Evolutionary conservation across 2,888 invertebrate genomes (phyloP), one percentile per base, ranked within the genome.

Genomic region (Chirona hameri): DNA sequence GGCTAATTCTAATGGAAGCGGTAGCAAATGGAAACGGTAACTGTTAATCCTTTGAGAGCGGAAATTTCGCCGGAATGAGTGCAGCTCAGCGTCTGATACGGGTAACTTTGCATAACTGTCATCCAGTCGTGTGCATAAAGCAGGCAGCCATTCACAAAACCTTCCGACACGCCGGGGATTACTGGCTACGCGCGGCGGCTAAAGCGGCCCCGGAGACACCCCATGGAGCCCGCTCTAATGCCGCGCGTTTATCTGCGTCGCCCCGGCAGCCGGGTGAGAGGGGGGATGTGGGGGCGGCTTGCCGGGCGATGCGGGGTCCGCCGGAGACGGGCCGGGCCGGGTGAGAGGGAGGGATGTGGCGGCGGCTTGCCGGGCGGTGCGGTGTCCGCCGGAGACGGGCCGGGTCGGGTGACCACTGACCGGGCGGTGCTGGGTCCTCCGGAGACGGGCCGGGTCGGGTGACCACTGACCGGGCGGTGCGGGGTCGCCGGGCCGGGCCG

Each of bases 1-100:
- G 46, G 46, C 46, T 76, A 76, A 76, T 76, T 39, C 76, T 46
- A 76, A 46, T 46, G 76, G 76, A 76, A 72, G 76, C n/a, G 76
- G 46, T 0, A 76, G 76, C 76, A 76, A 76, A 46, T 76, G 76
- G 76, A 76, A 76, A 76, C 46, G 39, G 46, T 76, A 18, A 29
- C 72, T 72, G 72, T 72, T 31, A 72, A 72, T 72, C 72, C 72
- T 18, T 31, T 72, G 72, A 72, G 27, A 72, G 72, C 31, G 72
- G 72, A 31, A 14, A 31, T 72, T 29, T 72, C 72, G 10, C 31
- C 18, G 72, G 72, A 31, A 72, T 31, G 72, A 72, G 31, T 10
- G 31, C 31, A 31, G 72, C 29, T 72, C 31, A 72, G 72, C 5
- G 18, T 10, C 14, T 10, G 72, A 31, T 29, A 31, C 18, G 31